These are phyloP conservation scores for Sula dactylatra DNA, from an alignment of 2,113 vertebrate species.

Conservation along the genomic window DNA sequence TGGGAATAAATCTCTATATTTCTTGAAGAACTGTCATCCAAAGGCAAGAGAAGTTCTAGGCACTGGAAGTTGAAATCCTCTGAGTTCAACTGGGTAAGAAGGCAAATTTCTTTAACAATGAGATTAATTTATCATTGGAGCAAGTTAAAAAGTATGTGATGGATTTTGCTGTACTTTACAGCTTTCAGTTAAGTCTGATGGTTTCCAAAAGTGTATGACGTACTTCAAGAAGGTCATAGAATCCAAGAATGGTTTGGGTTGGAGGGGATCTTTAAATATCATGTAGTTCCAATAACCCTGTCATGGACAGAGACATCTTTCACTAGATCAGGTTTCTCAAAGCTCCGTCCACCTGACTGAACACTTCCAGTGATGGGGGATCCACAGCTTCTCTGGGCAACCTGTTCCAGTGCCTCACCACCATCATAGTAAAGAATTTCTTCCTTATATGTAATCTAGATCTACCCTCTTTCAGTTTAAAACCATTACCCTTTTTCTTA, in stretches of 20 bases:
- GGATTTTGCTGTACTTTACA: background rate
- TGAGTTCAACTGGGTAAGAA: background rate
- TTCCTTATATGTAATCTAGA: background rate
- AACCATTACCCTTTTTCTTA: background rate
- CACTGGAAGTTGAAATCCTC: background rate
- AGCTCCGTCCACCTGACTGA: background rate
- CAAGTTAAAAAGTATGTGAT: background rate
- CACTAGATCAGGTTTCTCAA: background rate
- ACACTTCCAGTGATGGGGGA: background rate
- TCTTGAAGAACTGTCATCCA: background rate
- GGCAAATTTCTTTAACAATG: background rate
- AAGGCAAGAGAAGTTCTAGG: background rate
- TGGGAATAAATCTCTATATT: background rate
- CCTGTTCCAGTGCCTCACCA: background rate
- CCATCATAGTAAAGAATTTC: background rate
- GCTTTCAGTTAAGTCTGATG: background rate
- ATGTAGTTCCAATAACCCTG: background rate
- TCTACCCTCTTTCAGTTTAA: background rate
- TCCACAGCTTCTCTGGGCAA: background rate
- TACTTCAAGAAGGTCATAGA: background rate
- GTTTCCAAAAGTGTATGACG: background rate
- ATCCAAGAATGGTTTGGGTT: background rate
- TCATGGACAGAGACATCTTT: too few species aligned
- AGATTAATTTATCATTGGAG: background rate
- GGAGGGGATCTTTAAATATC: background rate